Evolutionary conservation across 1,140 invertebrate species (phyloP).

Genomic region (Papilio xuthus): DNA sequence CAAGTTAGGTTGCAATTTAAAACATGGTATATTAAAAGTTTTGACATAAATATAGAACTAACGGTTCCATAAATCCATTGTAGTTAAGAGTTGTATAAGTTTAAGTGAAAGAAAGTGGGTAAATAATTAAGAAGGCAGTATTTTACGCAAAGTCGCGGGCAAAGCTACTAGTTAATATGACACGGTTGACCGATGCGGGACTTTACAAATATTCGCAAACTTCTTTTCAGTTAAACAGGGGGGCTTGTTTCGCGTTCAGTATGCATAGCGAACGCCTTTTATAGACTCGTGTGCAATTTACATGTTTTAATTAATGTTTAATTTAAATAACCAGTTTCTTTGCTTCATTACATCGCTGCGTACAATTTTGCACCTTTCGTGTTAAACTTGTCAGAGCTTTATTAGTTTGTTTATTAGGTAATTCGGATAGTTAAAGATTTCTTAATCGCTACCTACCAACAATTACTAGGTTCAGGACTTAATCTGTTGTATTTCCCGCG

Average conservation of each 20-base stretch:
- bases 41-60: too few relatives aligned
- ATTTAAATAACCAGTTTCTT: conserved; percentile 37
- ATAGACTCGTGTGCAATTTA: conserved; percentile 34
- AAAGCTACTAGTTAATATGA: neutral
- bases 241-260: conserved; percentile 19
- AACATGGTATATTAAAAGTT: too few relatives aligned
- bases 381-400: conserved; percentile 29
- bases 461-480: neutral
- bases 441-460: neutral
- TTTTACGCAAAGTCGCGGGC: too few relatives aligned
- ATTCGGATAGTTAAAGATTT: conserved; percentile 1
- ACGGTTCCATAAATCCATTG: too few relatives aligned
- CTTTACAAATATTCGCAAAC: neutral
- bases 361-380: conserved; percentile 33
- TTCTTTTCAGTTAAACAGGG: conserved; percentile 35
- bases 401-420: neutral
- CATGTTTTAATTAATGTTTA: conserved; percentile 40
- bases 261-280: conserved; percentile 35
- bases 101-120: too few relatives aligned
- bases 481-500: neutral
- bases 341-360: conserved; percentile 33
- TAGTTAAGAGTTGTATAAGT: too few relatives aligned
- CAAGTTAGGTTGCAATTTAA: neutral
- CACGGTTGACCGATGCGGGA: conserved; percentile 17
- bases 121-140: too few relatives aligned